Evolutionary conservation across 2,113 vertebrate species (phyloP).

Genomic region (Malaclemys terrapin): DNA sequence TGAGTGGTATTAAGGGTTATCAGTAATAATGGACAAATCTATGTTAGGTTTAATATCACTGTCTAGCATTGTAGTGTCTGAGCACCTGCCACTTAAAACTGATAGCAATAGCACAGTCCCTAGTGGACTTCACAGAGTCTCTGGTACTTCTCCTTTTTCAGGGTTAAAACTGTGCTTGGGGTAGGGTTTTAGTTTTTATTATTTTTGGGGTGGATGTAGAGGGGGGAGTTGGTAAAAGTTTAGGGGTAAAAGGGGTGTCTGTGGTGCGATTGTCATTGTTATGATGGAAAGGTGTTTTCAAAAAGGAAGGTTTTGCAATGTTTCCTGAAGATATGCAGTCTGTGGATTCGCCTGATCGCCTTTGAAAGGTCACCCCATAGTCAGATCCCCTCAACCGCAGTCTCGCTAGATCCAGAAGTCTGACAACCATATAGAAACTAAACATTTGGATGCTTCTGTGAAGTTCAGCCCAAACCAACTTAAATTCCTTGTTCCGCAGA

Average conservation of each 20-base stretch:
- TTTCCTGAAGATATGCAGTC: not conserved
- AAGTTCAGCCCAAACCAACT: not conserved
- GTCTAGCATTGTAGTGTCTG: not conserved
- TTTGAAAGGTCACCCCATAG: not conserved
- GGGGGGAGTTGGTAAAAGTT: not conserved
- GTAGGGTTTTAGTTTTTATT: not conserved
- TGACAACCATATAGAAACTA: rapidly evolving
- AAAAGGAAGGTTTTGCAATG: not conserved
- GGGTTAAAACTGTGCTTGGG: not conserved
- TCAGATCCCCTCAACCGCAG: not conserved
- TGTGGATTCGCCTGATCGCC: not conserved
- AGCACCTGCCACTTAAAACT: not conserved
- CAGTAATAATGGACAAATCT: not conserved
- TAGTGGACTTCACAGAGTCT: not conserved
- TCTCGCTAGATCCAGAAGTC: not conserved
- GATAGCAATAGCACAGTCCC: not conserved
- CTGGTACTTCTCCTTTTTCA: not conserved
- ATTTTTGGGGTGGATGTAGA: not conserved
- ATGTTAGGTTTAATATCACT: not conserved
- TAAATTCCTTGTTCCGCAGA: not conserved
- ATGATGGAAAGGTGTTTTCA: rapidly evolving
- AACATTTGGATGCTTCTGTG: not conserved
- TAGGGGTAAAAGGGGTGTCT: not conserved
- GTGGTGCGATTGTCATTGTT: not conserved
- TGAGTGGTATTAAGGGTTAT: not conserved